Evolutionary conservation across 2,888 invertebrate species (phyloP).

Genomic region (Agonopterix alstromeriana): DNA sequence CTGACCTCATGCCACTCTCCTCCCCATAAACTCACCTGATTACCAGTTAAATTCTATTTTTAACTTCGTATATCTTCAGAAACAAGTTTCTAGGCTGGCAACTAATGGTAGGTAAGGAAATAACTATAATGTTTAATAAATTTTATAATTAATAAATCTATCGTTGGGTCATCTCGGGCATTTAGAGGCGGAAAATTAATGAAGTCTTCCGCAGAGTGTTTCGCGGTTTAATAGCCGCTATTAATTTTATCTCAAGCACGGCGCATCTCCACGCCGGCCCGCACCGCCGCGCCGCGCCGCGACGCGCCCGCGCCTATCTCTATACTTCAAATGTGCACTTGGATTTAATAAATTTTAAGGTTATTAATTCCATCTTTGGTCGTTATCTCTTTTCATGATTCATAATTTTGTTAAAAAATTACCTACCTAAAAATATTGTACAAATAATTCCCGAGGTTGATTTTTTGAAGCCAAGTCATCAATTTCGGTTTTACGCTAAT

Average conservation of each 20-base stretch:
- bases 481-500: too few species aligned
- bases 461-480: too few species aligned
- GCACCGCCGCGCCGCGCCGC: slow-evolving; percentile 16
- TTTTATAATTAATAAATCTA: slow-evolving; percentile 67
- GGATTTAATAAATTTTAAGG: slow-evolving; percentile 24
- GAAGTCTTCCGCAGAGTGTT: slow-evolving; percentile 68
- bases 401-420: too few species aligned
- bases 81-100: neutral
- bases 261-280: slow-evolving; percentile 27
- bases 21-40: slow-evolving; percentile 11
- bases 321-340: slow-evolving; percentile 25
- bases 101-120: slow-evolving; percentile 8
- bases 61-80: neutral
- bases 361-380: slow-evolving; percentile 14
- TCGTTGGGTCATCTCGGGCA: slow-evolving; percentile 52
- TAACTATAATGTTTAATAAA: slow-evolving; percentile 43
- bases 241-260: slow-evolving; percentile 71
- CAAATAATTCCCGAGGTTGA: too few species aligned
- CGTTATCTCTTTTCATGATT: too few species aligned
- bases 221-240: slow-evolving; percentile 67
- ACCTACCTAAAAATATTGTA: too few species aligned
- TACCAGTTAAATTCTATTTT: too few species aligned
- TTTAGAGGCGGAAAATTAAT: slow-evolving; percentile 70
- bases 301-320: slow-evolving; percentile 22
- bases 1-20: slow-evolving; percentile 3